These are phyloP conservation scores for Autographa gamma DNA, from an alignment of 2,888 invertebrate genomes.

Conservation along the genomic window DNA sequence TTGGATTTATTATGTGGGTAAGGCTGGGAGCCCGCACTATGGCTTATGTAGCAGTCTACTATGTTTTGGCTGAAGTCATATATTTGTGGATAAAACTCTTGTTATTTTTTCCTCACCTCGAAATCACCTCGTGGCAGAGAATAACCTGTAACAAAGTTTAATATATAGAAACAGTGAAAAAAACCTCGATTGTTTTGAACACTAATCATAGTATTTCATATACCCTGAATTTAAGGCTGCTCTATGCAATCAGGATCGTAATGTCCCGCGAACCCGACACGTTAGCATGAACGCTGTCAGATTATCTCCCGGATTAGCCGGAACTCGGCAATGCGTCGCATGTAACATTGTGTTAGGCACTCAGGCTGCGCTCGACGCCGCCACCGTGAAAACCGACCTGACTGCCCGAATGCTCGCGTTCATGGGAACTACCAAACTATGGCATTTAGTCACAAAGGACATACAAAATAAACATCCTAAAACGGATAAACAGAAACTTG, in stretches of 20 bases:
- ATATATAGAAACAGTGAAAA: neutral
- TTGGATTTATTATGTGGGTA: constrained; percentile 9
- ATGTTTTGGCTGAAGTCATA: neutral
- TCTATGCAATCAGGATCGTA: neutral
- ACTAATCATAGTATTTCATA: neutral
- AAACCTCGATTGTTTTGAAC: neutral
- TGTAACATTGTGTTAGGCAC: constrained; percentile 1
- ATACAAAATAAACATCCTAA: neutral
- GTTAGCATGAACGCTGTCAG: neutral
- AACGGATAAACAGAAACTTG: too few species aligned
- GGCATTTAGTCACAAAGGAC: neutral
- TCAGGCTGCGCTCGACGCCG: neutral
- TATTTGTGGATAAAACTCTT: neutral
- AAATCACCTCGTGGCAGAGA: too few species aligned
- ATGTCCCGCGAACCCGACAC: neutral
- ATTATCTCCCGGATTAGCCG: neutral
- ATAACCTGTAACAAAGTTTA: too few species aligned
- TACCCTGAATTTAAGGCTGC: neutral
- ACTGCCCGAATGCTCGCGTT: neutral
- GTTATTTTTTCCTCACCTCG: neutral
- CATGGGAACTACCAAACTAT: neutral
- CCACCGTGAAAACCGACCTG: neutral
- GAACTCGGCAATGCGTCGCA: constrained; percentile 1
- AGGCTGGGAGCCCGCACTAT: neutral
- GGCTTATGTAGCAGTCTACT: neutral